Percentiles rank a stretch among this genome's conserved stretches.
These are phyloP conservation scores for Oryctolagus cuniculus DNA, from an alignment of 2,113 vertebrate species.

Conservation along the genomic window DNA sequence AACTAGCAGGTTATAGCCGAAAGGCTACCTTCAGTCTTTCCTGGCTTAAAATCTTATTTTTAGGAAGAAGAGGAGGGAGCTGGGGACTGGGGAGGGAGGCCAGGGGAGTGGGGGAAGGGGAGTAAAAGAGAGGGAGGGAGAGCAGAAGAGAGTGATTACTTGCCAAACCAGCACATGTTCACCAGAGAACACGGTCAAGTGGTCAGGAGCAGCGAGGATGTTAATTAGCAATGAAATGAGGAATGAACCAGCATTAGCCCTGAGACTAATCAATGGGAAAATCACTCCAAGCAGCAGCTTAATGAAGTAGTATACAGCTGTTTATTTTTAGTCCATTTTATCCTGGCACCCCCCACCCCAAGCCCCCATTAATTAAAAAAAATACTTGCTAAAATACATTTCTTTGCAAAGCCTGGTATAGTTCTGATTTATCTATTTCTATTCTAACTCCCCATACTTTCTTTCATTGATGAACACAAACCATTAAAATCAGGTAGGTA, in stretches of 20 bases:
- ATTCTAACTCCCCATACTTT: slow-evolving; percentile 67
- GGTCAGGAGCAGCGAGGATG: slow-evolving; percentile 91
- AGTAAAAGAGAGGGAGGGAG: no score
- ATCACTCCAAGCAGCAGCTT: slow-evolving; percentile 93
- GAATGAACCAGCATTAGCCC: slow-evolving; percentile 96
- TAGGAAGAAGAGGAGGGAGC: slow-evolving; percentile 69
- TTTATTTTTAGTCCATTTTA: slow-evolving; percentile 93
- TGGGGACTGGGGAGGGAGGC: background rate
- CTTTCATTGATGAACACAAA: slow-evolving; percentile 65
- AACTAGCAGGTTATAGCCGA: slow-evolving; percentile 59
- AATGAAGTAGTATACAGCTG: slow-evolving; percentile 94
- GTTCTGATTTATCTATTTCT: slow-evolving; percentile 64
- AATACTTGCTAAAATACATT: slow-evolving; percentile 71
- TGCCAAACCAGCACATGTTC: slow-evolving; percentile 88
- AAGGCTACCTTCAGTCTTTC: slow-evolving; percentile 66
- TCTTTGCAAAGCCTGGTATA: slow-evolving; percentile 74
- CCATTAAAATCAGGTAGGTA: slow-evolving; percentile 73
- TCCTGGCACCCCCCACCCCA: slow-evolving; percentile 65
- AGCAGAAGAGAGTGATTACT: slow-evolving; percentile 75
- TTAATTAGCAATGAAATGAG: slow-evolving; percentile 95
- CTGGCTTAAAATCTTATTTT: slow-evolving; percentile 76
- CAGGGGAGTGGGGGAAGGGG: background rate
- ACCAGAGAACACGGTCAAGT: slow-evolving; percentile 90
- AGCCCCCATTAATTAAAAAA: slow-evolving; percentile 84
- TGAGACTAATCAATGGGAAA: slow-evolving; percentile 98